Conservation (phyloP, 2,888 invertebrate genomes). For the Callimorpha dominula region DNA sequence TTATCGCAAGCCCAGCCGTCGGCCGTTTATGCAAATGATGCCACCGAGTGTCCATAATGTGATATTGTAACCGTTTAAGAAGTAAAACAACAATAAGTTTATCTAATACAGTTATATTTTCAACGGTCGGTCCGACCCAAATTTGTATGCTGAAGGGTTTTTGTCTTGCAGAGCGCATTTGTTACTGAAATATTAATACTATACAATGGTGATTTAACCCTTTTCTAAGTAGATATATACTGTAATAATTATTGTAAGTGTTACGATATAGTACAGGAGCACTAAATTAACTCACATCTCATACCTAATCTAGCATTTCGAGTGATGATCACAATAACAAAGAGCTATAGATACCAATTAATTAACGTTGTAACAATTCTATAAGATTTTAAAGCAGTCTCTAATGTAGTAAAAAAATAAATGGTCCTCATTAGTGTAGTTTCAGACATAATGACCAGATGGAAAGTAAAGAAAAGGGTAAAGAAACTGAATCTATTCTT, state of each 20-base stretch:
- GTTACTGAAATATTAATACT: neutral
- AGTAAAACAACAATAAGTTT: slow-evolving; percentile 82
- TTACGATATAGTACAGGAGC: neutral
- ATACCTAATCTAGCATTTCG: neutral
- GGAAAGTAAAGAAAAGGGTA: no score
- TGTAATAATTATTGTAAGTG: no score
- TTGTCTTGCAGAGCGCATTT: slow-evolving; percentile 7
- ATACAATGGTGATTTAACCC: neutral
- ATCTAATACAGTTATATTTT: slow-evolving; percentile 58
- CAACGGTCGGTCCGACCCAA: slow-evolving; percentile 28
- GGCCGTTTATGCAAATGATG: slow-evolving; percentile 81
- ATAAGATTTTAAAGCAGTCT: neutral
- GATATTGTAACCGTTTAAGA: slow-evolving; percentile 84
- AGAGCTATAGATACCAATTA: neutral
- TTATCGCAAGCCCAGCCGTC: slow-evolving; percentile 75
- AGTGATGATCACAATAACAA: neutral
- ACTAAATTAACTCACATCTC: neutral
- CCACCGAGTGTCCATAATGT: slow-evolving; percentile 81
- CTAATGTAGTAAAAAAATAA: neutral
- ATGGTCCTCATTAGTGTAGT: neutral
- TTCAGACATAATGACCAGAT: neutral
- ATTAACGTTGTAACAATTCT: neutral
- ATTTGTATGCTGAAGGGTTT: slow-evolving; percentile 21
- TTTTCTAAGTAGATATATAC: neutral
- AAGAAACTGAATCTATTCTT: no score